Evolutionary conservation across 2,797 vertebrate species (phyloP).

Genomic region (Dryobates pubescens): DNA sequence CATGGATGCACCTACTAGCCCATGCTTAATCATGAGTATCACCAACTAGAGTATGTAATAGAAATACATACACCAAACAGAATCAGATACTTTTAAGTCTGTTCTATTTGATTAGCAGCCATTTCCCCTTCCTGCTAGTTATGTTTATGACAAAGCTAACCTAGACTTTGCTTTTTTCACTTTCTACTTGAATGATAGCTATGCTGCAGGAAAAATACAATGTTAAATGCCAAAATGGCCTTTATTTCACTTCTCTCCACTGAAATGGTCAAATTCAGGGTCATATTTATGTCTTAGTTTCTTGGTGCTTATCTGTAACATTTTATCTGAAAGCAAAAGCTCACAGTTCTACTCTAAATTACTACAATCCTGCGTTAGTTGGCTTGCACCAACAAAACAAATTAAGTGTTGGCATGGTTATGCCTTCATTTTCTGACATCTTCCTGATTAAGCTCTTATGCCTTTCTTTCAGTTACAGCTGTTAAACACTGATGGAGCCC

Average conservation of each 20-base stretch:
- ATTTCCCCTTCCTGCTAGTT: neutral
- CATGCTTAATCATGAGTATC: neutral
- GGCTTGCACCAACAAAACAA: neutral
- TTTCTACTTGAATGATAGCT: neutral
- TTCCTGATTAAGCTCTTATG: neutral
- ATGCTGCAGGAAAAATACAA: neutral
- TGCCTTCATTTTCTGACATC: neutral
- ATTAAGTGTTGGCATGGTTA: neutral
- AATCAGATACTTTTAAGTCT: neutral
- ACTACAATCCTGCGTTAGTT: neutral
- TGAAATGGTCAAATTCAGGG: neutral
- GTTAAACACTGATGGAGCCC: neutral
- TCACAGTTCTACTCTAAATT: neutral
- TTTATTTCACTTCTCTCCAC: slow-evolving; percentile 14
- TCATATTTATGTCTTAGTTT: neutral
- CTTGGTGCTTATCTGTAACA: neutral
- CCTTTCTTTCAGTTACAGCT: slow-evolving; percentile 5
- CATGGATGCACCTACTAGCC: neutral
- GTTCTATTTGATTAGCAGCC: neutral
- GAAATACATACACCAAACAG: neutral
- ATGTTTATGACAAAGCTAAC: neutral
- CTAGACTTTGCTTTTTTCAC: neutral
- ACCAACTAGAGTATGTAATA: neutral
- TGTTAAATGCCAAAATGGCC: neutral
- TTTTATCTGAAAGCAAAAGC: neutral